These are phyloP conservation scores for Ptyas mucosa DNA, from an alignment of 2,113 vertebrate genomes.

Conservation along the genomic window DNA sequence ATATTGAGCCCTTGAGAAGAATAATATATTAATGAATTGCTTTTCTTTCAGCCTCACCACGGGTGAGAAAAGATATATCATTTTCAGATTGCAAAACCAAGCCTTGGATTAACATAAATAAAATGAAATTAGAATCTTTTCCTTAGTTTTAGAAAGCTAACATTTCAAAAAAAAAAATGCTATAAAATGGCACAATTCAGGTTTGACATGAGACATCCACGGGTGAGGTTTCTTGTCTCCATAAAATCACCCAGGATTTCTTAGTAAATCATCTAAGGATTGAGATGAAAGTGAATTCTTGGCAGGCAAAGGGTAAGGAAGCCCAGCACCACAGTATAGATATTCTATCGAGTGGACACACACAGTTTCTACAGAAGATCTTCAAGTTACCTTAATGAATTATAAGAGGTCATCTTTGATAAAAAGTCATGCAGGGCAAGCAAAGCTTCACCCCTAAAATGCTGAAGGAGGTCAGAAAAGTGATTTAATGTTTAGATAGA, in stretches of 20 bases:
- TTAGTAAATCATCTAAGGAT: not conserved
- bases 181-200: not conserved
- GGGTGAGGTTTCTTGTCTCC: not conserved
- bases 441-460: not conserved
- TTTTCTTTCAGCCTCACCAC: conserved; percentile 18
- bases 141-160: not conserved
- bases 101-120: conserved; percentile 16
- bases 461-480: not conserved
- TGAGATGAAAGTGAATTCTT: not conserved
- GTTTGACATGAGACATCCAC: not conserved
- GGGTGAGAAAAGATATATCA: conserved; percentile 23
- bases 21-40: conserved; percentile 17
- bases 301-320: not conserved
- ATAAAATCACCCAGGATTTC: not conserved
- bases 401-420: not conserved
- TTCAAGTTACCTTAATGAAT: not conserved
- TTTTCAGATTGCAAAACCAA: conserved; percentile 32
- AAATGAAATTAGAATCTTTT: not conserved
- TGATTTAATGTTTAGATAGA: not conserved
- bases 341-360: not conserved
- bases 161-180: too few relatives aligned
- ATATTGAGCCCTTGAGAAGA: conserved; percentile 26
- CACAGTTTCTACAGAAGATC: not conserved
- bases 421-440: not conserved
- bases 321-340: not conserved